Base-by-base conservation (phyloP, 2,113 vertebrate genomes). In the Cololabis saira region DNA sequence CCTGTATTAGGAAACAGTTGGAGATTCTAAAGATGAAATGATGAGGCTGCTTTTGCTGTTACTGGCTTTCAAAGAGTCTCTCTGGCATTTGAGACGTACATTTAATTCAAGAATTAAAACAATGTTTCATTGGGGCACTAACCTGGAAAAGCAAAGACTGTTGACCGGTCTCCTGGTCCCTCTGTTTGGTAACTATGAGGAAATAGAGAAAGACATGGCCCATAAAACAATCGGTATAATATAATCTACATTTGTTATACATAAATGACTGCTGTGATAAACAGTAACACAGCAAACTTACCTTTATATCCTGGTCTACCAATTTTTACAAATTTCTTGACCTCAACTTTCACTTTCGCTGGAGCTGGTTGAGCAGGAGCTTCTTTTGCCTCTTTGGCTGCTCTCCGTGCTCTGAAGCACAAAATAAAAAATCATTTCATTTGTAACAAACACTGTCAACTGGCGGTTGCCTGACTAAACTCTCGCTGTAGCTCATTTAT, bases 251-350 rank as follows among this genome's bases (percentile, higher is more conserved):
- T 2, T 2, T 21, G 49, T 15, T 1, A 17, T 51, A 12, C 57
- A 27, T 1, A 6, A 41, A 53, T 1, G 14, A 65, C 27, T 13
- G 44, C 4, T 61, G 18, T 51, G 9, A 48, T 11, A 30, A 4
- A 60, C 12, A 47, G 54, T 2, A 0, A 40, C 1, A 6, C 24
- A 54, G 4, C 4, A 11, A 54, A 9, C 42, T 1, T 37, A 98
- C 98, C 98, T 95, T 99, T 99, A 78, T 99, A 99, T 67, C 98
- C 98, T 0, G 98, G 98, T 5, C 98, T 94, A 2, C 98, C 98
- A 0, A 99, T 99, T 89, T 99, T 99, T 65, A 99, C 98, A 88
- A 99, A 99, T 65, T 99, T 99, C 87, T 96, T 99, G 60, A 99
- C 97, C 74, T 99, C 97, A 52, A 99, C 98, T 76, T 99, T 99